These are phyloP conservation scores for Nansenia antarctica DNA, from an alignment of 2,113 vertebrate species.

Conservation along the genomic window DNA sequence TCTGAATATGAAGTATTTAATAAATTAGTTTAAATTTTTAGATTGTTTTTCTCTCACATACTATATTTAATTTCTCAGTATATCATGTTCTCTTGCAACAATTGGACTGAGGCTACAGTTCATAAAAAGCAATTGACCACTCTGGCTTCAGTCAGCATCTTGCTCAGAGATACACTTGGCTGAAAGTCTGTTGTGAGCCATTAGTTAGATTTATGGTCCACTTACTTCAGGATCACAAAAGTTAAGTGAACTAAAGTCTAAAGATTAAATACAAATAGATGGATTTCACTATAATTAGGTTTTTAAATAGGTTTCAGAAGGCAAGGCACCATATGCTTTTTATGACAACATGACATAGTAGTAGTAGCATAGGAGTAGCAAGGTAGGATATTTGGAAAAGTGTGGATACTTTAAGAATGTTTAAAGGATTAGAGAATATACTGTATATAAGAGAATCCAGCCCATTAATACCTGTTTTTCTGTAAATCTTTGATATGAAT, in stretches of 20 bases:
- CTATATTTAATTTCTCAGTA: slow-evolving; percentile 34
- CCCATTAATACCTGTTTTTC: no score
- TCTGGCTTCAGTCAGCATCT: neutral
- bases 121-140: neutral
- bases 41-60: slow-evolving; percentile 50
- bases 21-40: slow-evolving; percentile 62
- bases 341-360: no score
- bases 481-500: no score
- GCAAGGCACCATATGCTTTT: no score
- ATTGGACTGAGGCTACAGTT: neutral
- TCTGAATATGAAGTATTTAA: slow-evolving; percentile 63
- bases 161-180: neutral
- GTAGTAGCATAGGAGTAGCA: no score
- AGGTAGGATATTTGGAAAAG: no score
- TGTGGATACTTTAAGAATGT: no score
- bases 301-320: no score
- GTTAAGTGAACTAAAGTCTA: slow-evolving; percentile 8
- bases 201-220: slow-evolving; percentile 32
- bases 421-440: no score
- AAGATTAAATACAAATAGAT: neutral
- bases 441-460: no score
- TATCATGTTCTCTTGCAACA: slow-evolving; percentile 34
- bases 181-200: neutral
- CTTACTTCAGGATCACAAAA: slow-evolving; percentile 18
- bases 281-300: neutral